A percentile compares a stretch with the other conserved stretches of the same genome.
phyloP scores from a whole-genome alignment of 1,140 invertebrate genomes.

The Lordiphosa clarofinis region DNA sequence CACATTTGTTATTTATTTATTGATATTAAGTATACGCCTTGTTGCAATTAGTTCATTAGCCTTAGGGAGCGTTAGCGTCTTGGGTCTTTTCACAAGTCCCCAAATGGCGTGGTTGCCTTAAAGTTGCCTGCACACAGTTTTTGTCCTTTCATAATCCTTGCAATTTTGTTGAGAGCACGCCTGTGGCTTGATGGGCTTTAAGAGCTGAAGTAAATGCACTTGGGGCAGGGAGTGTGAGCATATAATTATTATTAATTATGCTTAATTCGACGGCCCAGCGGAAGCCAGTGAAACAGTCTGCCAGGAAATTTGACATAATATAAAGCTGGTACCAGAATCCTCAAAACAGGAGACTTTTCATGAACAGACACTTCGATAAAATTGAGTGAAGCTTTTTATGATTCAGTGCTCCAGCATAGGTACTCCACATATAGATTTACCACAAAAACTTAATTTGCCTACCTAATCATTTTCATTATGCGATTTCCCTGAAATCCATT shows the following conservation, averaged over 20 bases:
- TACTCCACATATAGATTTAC: no score
- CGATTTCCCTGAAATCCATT: constrained; percentile 20
- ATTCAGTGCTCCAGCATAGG: no score
- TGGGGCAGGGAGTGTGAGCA: not conserved
- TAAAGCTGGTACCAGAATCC: no score
- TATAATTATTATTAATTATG: not conserved
- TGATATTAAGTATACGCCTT: constrained; percentile 60
- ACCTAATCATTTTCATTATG: constrained; percentile 11
- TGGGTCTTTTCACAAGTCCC: constrained; percentile 32
- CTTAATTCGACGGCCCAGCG: not conserved
- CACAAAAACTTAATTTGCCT: constrained; percentile 1
- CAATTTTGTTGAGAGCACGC: constrained; percentile 7
- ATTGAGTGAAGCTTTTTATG: no score
- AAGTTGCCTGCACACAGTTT: constrained; percentile 21
- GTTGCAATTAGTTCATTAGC: constrained; percentile 69
- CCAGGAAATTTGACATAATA: no score
- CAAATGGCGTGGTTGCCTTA: constrained; percentile 14
- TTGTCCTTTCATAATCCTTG: constrained; percentile 16
- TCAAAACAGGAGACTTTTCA: no score
- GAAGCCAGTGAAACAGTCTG: no score
- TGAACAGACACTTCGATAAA: no score
- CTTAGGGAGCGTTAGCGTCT: constrained; percentile 28
- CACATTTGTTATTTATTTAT: constrained; percentile 69
- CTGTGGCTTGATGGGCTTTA: not conserved
- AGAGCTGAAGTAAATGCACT: not conserved